Evolutionary conservation across 2,888 invertebrate species (phyloP).

Genomic region (Byasa hedistus): DNA sequence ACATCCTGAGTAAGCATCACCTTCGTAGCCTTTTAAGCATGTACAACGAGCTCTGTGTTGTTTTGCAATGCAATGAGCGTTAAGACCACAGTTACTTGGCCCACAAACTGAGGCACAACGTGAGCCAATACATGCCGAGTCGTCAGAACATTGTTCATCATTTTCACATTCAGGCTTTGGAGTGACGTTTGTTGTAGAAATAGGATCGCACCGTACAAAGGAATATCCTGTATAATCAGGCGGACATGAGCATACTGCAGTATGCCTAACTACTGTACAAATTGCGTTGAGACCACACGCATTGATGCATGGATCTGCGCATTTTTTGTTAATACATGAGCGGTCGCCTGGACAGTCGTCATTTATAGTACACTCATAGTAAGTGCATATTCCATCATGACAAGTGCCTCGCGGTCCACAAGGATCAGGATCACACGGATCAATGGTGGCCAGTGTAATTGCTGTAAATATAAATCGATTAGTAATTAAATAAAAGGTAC

Average conservation of each 20-base stretch:
- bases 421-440: constrained; percentile 86
- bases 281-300: constrained; percentile 92
- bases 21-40: constrained; percentile 90
- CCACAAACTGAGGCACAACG: constrained; percentile 88
- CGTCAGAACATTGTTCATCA: constrained; percentile 89
- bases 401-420: constrained; percentile 86
- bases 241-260: constrained; percentile 91
- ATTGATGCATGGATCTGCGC: constrained; percentile 89
- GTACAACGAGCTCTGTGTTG: constrained; percentile 90
- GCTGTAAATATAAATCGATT: constrained; percentile 37
- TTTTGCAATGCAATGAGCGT: constrained; percentile 88
- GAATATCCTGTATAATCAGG: constrained; percentile 87
- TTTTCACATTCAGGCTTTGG: constrained; percentile 87
- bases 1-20: constrained; percentile 89
- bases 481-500: constrained; percentile 1
- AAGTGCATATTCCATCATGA: constrained; percentile 82
- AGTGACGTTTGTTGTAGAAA: constrained; percentile 54
- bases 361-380: constrained; percentile 93
- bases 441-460: constrained; percentile 56
- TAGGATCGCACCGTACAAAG: constrained; percentile 84
- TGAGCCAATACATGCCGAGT: constrained; percentile 89
- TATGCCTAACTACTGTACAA: constrained; percentile 86
- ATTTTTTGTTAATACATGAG: constrained; percentile 90
- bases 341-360: constrained; percentile 91
- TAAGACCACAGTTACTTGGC: constrained; percentile 85